Base-by-base conservation (phyloP, 1,140 invertebrate genomes). In the Drosophila ananassae region DNA sequence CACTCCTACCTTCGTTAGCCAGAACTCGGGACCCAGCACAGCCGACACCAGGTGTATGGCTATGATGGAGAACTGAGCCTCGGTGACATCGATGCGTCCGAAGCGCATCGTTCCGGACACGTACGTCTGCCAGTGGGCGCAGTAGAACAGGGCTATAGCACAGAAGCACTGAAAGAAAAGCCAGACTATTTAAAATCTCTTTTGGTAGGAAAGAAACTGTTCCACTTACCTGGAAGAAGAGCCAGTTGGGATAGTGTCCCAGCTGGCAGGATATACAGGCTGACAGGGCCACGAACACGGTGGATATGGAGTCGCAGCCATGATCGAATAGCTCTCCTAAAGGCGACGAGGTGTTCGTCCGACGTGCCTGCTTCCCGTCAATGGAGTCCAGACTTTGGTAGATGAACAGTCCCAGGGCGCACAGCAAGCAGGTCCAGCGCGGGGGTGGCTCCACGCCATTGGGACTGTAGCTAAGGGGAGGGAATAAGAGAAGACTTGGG, bases 41-140 rank as follows among this genome's bases (percentile, higher is more conserved):
- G 97, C 96, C 32, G 98, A 98, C 50, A 98, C 93, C 21, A 99
- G 76, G 89, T 99, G 97, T 75, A 99, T 96, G 46, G 91, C 89
- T 61, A 99, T 99, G 57, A 99, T 98, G 3, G 95, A 96, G 91
- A 98, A 96, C 93, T 99, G 99, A 9, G 98, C 98, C 94, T 99
- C 99, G 0, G 99, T 99, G 1, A 99, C 99, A 94, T 99, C 99
- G 83, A 99, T 94, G 93, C 95, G 96, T 48, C 98, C 98, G 94
- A 99, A 99, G 72, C 95, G 95, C 58, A 99, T 93, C 22, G 97
- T 95, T 92, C 97, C 97, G 81, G 97, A 99, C 22, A 99, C 98
- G 93, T 99, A 99, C 0, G 98, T 98, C 92, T 99, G 98, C 99
- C 99, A 99, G 92, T 99, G 99, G 2, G 99, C 98, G 92, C 96